A percentile compares a stretch with the other conserved stretches of the same genome.
These are phyloP conservation scores for Parapristionchus giblindavisi DNA, from an alignment of 2,888 invertebrate genomes.

Conservation along the genomic window DNA sequence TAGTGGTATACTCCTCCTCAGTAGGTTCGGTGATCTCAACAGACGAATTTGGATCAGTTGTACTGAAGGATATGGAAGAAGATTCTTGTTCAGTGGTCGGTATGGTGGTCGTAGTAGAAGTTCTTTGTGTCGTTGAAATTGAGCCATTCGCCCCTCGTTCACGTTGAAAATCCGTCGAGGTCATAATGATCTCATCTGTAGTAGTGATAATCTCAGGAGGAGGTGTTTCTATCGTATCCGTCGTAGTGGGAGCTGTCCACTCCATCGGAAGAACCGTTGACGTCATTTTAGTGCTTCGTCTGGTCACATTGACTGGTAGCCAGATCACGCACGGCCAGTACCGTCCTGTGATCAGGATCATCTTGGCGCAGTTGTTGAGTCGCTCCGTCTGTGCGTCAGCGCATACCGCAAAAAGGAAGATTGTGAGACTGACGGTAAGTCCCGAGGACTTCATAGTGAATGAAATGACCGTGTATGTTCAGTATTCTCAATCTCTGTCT, in stretches of 20 bases:
- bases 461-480: not conserved
- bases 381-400: not conserved
- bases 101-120: too few species aligned
- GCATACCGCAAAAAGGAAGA: not conserved
- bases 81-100: too few species aligned
- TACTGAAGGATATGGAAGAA: too few species aligned
- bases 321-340: slow-evolving; percentile 32
- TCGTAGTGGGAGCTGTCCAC: not conserved
- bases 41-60: too few species aligned
- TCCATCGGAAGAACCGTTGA: not conserved
- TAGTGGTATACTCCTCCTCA: too few species aligned
- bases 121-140: too few species aligned
- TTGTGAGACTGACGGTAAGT: slow-evolving; percentile 4
- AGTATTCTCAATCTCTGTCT: slow-evolving; percentile 16
- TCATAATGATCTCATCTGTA: not conserved
- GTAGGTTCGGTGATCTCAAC: too few species aligned
- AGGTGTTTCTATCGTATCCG: not conserved
- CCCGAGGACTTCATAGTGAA: not conserved
- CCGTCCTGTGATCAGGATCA: slow-evolving; percentile 31
- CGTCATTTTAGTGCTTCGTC: not conserved
- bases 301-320: not conserved
- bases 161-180: not conserved
- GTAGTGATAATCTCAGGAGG: not conserved
- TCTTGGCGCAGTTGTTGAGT: slow-evolving; percentile 29
- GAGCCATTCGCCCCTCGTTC: too few species aligned